Evolutionary conservation across 2,113 vertebrate species (phyloP).

Genomic region (Columbina picui): DNA sequence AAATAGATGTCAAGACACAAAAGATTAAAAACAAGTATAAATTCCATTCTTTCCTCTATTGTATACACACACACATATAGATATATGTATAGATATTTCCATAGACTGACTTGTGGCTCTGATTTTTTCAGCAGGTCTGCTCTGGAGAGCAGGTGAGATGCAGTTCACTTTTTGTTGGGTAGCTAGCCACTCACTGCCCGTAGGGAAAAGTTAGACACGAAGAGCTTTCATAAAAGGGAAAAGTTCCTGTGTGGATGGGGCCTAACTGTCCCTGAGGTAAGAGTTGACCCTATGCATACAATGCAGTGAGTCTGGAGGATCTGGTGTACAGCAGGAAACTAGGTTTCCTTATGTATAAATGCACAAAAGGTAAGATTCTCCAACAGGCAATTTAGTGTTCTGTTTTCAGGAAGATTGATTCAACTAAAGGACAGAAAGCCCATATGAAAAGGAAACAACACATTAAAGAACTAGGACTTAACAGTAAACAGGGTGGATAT

Average conservation of each 20-base stretch:
- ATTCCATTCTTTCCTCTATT: neutral
- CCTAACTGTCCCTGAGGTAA: accelerated
- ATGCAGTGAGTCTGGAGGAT: neutral
- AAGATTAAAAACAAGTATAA: neutral
- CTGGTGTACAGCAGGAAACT: neutral
- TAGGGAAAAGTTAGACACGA: neutral
- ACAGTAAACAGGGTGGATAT: neutral
- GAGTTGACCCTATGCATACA: neutral
- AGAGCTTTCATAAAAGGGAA: neutral
- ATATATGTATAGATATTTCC: too few species aligned
- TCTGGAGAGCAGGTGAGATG: neutral
- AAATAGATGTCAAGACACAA: neutral
- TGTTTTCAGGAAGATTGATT: neutral
- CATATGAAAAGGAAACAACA: neutral
- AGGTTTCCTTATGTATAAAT: accelerated
- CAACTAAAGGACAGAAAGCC: neutral
- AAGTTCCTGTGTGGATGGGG: neutral
- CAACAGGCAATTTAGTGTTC: neutral
- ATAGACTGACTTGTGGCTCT: neutral
- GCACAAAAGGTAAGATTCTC: neutral
- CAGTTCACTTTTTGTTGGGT: neutral
- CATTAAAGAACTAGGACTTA: neutral
- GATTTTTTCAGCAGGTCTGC: neutral
- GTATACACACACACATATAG: accelerated
- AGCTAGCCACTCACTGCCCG: neutral